Conservation (phyloP, 2,797 vertebrate species). For the Argya squamiceps region DNA sequence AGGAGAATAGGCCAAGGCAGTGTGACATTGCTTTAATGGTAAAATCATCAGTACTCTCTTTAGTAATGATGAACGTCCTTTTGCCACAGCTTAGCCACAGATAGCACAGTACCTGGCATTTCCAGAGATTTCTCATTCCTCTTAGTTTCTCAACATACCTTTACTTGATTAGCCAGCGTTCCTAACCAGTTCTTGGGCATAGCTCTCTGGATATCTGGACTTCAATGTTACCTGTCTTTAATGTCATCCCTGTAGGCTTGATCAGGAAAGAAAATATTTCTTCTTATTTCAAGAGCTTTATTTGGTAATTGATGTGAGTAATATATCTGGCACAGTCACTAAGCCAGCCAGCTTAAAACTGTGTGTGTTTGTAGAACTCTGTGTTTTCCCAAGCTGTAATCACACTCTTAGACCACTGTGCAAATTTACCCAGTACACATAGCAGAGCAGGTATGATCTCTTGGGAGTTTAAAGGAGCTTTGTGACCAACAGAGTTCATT, state of each 20-base stretch:
- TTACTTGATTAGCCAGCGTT: neutral
- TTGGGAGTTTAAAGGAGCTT: neutral
- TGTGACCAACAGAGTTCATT: neutral
- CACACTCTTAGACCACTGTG: neutral
- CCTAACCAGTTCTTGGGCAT: neutral
- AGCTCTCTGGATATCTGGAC: neutral
- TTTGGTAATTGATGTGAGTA: neutral
- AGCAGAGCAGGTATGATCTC: neutral
- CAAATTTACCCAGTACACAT: neutral
- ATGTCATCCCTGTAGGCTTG: neutral
- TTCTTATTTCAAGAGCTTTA: neutral
- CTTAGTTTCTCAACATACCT: neutral
- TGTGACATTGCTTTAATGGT: neutral
- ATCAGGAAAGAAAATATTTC: neutral
- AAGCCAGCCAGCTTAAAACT: neutral
- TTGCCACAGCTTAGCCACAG: neutral
- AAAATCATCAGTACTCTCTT: neutral
- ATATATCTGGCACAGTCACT: neutral
- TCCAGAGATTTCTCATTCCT: neutral
- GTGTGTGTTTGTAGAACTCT: neutral
- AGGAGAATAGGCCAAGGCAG: neutral
- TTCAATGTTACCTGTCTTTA: neutral
- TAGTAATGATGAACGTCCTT: neutral
- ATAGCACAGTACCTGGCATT: neutral
- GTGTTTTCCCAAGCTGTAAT: slow-evolving; percentile 10